Base-by-base conservation (phyloP, 1,140 invertebrate species). In the Nymphalis io region DNA sequence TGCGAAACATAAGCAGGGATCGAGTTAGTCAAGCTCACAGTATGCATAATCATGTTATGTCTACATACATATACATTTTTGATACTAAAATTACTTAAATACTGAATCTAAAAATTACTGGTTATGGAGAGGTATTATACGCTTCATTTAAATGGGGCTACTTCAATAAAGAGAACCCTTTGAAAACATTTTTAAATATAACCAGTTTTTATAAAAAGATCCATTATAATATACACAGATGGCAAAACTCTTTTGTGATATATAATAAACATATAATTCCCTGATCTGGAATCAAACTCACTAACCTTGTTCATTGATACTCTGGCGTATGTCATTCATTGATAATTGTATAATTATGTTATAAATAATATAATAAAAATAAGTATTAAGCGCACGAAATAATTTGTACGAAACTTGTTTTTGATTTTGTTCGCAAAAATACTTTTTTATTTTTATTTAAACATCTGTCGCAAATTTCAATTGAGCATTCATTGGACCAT, bases 141-240 rank as follows among this genome's bases (percentile, higher is more conserved):
- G n/a, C 4, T 51, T 20, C n/a, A 27, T 55, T 55, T 23, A 55
- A 27, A 27, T 13, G 15, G 11, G 21, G 51, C 13, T 18, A n/a
- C 21, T 13, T 44, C 12, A 44, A 13, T 15, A 21, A 15, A 15
- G 13, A 1, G 20, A 55, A 2, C 13, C 21, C 12, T 55, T 55
- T 55, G 12, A 55, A 55, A 55, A 15, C 12, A 27, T 55, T 51
- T n/a, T 51, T 33, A 11, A 27, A 20, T 27, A 15, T 3, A 27
- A 55, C 51, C 46, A 13, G 23, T 55, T 55, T 53, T 15, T 4
- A 42, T 48, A 44, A 61, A 61, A 61, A n/a, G 42, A 48, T 21
- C 10, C 21, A 48, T 48, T 48, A 42, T 39, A 48, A 48, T 21
- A 48, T 33, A 61, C 23, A 48, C 59, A 60, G 59, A 44, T 23